phyloP scores from a whole-genome alignment of 1,140 invertebrate genomes.

The Drosophila setifemur region DNA sequence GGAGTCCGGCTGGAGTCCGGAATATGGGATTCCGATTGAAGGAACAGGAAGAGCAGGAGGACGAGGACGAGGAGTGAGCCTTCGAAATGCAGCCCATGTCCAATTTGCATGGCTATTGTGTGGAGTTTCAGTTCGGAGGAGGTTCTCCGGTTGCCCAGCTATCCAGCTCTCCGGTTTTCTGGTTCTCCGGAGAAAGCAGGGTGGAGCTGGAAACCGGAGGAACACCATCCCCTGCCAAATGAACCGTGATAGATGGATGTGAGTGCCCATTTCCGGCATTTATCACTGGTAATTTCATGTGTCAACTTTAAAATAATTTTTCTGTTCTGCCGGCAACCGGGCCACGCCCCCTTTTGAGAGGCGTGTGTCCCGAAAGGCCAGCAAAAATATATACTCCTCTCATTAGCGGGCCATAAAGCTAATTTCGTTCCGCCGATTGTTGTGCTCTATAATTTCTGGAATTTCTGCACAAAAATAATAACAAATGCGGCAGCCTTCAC shows the following conservation, averaged over 20 bases:
- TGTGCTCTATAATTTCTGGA: too few species aligned
- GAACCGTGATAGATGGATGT: background rate
- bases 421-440: too few species aligned
- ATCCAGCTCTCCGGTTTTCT: too few species aligned
- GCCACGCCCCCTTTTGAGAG: too few species aligned
- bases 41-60: too few species aligned
- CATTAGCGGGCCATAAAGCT: too few species aligned
- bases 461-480: background rate
- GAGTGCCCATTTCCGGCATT: slow-evolving; percentile 34
- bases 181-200: too few species aligned
- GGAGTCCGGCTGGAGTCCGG: background rate
- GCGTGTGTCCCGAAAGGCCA: slow-evolving; percentile 4
- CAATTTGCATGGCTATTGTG: slow-evolving; percentile 41
- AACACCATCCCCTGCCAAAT: background rate
- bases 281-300: slow-evolving; percentile 44
- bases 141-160: too few species aligned
- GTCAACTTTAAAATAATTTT: slow-evolving; percentile 46
- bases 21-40: background rate
- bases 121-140: background rate
- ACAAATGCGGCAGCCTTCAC: background rate
- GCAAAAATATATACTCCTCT: too few species aligned
- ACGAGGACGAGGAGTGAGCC: background rate
- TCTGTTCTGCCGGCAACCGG: slow-evolving; percentile 6
- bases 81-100: slow-evolving; percentile 18
- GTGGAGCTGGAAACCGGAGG: slow-evolving; percentile 6